phyloP scores from a whole-genome alignment of 2,797 vertebrate genomes.

The Cetoscarus ocellatus region DNA sequence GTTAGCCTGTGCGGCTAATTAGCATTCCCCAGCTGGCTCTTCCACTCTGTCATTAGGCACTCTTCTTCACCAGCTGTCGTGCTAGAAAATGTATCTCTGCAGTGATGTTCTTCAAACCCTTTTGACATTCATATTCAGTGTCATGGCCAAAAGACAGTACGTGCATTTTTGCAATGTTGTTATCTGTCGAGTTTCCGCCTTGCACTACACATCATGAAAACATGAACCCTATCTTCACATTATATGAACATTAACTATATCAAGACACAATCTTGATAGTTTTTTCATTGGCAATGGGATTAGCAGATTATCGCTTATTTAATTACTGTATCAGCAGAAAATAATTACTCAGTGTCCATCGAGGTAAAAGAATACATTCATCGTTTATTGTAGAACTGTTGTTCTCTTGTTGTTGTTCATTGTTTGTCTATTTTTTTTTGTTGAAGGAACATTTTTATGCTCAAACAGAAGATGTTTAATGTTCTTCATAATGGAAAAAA shows the following conservation, averaged over 20 bases:
- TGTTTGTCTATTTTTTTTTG: no score
- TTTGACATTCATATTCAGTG: slow-evolving; percentile 41
- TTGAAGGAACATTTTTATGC: no score
- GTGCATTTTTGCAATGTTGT: not conserved
- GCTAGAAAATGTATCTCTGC: slow-evolving; percentile 31
- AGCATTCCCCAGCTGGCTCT: slow-evolving; percentile 62
- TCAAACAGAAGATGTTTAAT: no score
- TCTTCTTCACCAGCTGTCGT: slow-evolving; percentile 19
- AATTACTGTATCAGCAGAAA: no score
- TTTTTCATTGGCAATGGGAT: no score
- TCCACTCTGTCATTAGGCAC: slow-evolving; percentile 56
- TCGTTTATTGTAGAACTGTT: no score
- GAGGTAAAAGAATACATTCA: no score
- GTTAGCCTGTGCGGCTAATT: slow-evolving; percentile 73
- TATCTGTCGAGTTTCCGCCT: not conserved
- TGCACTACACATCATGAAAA: slow-evolving; percentile 10
- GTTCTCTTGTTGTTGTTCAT: no score
- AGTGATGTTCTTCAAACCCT: slow-evolving; percentile 45
- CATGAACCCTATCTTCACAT: not conserved
- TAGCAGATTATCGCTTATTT: no score
- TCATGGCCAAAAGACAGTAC: slow-evolving; percentile 5
- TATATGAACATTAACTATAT: slow-evolving; percentile 1
- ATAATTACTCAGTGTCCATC: no score
- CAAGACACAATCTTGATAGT: not conserved
- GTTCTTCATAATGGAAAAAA: no score